A percentile compares a stretch with the other conserved stretches of the same genome.
phyloP scores from a whole-genome alignment of 2,113 vertebrate species.

The Lipotes vexillifer region DNA sequence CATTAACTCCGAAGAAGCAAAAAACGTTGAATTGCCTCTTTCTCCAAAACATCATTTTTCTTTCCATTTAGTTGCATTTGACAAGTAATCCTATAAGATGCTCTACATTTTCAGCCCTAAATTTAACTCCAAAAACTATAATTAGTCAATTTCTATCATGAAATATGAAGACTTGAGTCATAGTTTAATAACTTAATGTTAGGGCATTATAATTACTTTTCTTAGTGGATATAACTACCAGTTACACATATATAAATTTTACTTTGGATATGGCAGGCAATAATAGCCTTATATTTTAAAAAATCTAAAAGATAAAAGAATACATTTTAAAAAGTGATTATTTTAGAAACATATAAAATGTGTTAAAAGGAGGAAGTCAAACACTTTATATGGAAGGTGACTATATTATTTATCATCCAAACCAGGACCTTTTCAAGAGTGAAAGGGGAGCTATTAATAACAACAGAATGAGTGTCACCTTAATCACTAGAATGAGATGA shows the following conservation, averaged over 20 bases:
- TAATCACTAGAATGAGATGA: not conserved
- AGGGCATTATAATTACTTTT: not conserved
- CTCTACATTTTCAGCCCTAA: not conserved
- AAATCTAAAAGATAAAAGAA: not conserved
- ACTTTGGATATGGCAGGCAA: not conserved
- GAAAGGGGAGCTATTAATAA: not conserved
- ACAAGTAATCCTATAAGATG: not conserved
- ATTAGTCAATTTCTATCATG: not conserved
- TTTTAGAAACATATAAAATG: not conserved
- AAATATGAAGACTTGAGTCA: not conserved
- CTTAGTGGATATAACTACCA: not conserved
- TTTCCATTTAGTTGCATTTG: conserved; percentile 10
- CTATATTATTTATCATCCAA: not conserved
- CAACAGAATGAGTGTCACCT: not conserved
- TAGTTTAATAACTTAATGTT: not conserved
- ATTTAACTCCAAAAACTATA: conserved; percentile 3
- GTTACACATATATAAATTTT: not conserved
- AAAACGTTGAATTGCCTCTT: not conserved
- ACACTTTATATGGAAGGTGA: not conserved
- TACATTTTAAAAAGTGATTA: not conserved
- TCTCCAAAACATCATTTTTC: not conserved
- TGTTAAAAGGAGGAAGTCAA: not conserved
- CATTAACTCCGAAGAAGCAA: not conserved
- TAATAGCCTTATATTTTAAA: not conserved
- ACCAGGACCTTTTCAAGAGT: not conserved